phyloP scores from a whole-genome alignment of 2,797 vertebrate species.

The Crotalus adamanteus region DNA sequence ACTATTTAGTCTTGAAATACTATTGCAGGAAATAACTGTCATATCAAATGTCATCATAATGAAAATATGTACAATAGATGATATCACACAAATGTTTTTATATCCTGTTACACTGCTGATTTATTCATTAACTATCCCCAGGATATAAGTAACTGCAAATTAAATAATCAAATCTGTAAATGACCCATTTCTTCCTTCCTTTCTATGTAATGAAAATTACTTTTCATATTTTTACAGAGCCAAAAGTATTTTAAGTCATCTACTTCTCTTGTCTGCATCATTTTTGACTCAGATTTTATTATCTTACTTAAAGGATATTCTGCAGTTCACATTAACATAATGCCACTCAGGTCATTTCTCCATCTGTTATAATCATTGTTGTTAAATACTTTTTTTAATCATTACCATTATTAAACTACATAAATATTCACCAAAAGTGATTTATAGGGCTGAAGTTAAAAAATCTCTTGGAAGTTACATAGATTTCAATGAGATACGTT shows the following conservation, averaged over 20 bases:
- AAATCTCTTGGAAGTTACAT: neutral
- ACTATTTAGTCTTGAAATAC: neutral
- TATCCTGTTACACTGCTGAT: neutral
- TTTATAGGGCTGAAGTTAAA: neutral
- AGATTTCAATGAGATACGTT: neutral
- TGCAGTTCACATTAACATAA: conserved; percentile 30
- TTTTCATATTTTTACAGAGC: neutral
- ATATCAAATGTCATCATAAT: neutral
- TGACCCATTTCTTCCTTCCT: neutral
- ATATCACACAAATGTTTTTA: neutral
- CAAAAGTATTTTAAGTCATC: neutral
- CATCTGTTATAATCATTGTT: neutral
- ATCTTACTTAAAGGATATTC: neutral
- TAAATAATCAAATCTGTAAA: neutral
- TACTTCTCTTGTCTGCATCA: neutral
- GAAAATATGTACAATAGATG: neutral
- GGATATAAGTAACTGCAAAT: neutral
- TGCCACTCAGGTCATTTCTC: conserved; percentile 11
- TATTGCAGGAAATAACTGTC: neutral
- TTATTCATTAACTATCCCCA: neutral
- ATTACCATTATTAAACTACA: neutral
- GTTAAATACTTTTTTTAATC: neutral
- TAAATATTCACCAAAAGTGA: neutral
- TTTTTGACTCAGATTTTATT: neutral
- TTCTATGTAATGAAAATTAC: neutral